Evolutionary conservation across 2,113 vertebrate species (phyloP).

Genomic region (Morone chrysops): DNA sequence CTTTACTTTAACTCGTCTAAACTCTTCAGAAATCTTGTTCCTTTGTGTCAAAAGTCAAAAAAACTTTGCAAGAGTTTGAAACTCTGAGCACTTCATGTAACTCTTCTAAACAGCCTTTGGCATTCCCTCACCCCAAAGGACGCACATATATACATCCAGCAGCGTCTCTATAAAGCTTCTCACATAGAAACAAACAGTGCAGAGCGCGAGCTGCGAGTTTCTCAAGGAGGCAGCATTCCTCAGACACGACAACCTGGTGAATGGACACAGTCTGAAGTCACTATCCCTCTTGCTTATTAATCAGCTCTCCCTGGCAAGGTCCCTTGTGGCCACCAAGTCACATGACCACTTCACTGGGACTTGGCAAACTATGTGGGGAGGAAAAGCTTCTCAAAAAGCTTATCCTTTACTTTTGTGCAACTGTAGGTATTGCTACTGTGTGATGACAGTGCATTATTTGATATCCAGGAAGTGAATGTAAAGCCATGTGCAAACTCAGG

Average conservation of each 20-base stretch:
- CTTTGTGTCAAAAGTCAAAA: slow-evolving; percentile 40
- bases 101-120: slow-evolving; percentile 32
- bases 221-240: slow-evolving; percentile 67
- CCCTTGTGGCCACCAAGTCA: slow-evolving; percentile 54
- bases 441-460: slow-evolving; percentile 20
- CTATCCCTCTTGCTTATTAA: slow-evolving; percentile 60
- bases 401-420: slow-evolving; percentile 16
- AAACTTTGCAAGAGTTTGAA: not conserved
- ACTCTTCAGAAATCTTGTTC: slow-evolving; percentile 11
- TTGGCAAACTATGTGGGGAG: slow-evolving; percentile 22
- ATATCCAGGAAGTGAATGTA: slow-evolving; percentile 4
- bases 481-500: slow-evolving; percentile 9
- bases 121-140: slow-evolving; percentile 14
- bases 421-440: slow-evolving; percentile 9
- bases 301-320: slow-evolving; percentile 50
- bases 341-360: slow-evolving; percentile 46
- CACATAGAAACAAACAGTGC: slow-evolving; percentile 37
- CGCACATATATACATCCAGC: not conserved
- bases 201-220: slow-evolving; percentile 32
- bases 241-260: slow-evolving; percentile 66
- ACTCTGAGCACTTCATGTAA: slow-evolving; percentile 6
- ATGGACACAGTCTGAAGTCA: slow-evolving; percentile 64
- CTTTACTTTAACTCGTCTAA: not conserved
- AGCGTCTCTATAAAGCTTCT: slow-evolving; percentile 37
- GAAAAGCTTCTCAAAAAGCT: slow-evolving; percentile 14